A percentile compares a stretch with the other conserved stretches of the same genome.
Conservation (phyloP, 2,888 invertebrate species). For the Barypeithes pellucidus region DNA sequence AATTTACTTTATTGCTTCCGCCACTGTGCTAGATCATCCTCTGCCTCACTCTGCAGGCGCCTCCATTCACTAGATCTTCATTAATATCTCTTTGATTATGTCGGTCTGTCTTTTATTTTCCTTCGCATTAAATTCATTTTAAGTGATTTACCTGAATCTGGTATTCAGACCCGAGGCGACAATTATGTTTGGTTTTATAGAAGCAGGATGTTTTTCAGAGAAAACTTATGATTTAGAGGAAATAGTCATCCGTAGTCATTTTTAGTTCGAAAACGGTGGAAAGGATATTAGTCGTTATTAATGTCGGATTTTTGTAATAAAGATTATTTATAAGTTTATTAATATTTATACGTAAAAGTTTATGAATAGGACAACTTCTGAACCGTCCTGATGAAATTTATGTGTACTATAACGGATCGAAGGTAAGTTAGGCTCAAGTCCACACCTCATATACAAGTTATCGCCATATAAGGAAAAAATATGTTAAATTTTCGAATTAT, state of each 20-base stretch:
- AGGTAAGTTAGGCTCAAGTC: not conserved
- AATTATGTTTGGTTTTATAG: constrained; percentile 27
- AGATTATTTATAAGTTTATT: constrained; percentile 21
- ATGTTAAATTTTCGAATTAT: too few relatives aligned
- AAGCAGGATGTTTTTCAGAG: constrained; percentile 38
- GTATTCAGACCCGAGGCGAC: constrained; percentile 40
- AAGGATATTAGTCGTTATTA: constrained; percentile 12
- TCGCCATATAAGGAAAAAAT: too few relatives aligned
- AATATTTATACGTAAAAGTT: constrained; percentile 7
- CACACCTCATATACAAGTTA: not conserved
- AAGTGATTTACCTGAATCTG: constrained; percentile 48
- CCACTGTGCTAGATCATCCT: constrained; percentile 47
- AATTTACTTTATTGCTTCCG: constrained; percentile 19
- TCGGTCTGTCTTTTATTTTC: constrained; percentile 44
- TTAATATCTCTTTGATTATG: constrained; percentile 53
- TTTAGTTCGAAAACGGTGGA: not conserved
- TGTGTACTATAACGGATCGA: not conserved
- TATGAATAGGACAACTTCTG: constrained; percentile 6
- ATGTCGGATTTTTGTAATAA: constrained; percentile 15
- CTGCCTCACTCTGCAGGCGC: constrained; percentile 60
- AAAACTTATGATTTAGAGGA: constrained; percentile 34
- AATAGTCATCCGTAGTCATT: constrained; percentile 12
- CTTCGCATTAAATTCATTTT: constrained; percentile 43
- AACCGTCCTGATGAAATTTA: not conserved
- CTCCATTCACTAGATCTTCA: constrained; percentile 63